Conservation (phyloP, 1,140 invertebrate genomes). For the Bombus terrestris region DNA sequence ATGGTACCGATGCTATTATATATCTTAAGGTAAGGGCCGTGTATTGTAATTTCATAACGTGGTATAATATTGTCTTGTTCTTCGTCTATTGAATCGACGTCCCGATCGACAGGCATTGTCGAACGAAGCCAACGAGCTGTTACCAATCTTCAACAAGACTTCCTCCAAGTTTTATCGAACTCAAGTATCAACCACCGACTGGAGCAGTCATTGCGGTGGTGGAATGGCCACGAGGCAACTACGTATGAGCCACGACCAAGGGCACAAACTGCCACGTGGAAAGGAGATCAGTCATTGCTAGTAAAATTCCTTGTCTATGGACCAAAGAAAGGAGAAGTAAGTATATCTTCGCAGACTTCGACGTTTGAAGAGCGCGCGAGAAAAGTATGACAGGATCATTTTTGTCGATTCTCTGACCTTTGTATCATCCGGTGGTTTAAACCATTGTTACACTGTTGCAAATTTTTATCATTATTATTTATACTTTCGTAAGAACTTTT, state of each 20-base stretch:
- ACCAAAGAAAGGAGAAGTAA: conserved; percentile 37
- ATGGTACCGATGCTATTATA: conserved; percentile 97
- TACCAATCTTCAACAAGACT: conserved; percentile 98
- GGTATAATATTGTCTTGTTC: not conserved
- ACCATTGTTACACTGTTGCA: not conserved
- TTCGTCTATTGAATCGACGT: not conserved
- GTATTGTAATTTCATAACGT: not conserved
- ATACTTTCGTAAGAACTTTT: not conserved
- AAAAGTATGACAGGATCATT: not conserved
- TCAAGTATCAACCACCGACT: conserved; percentile 92
- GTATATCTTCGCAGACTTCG: not conserved
- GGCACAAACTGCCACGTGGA: conserved; percentile 75
- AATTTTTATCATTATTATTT: not conserved
- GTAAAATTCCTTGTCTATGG: conserved; percentile 43
- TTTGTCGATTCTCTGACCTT: not conserved
- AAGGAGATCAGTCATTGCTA: conserved; percentile 75
- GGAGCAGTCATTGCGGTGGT: conserved; percentile 86
- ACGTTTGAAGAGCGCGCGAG: not conserved
- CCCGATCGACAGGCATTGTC: conserved; percentile 89
- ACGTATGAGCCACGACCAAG: conserved; percentile 72
- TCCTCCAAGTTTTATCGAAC: conserved; percentile 94
- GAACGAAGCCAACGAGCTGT: conserved; percentile 96
- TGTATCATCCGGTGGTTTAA: not conserved
- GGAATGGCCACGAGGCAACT: conserved; percentile 79
- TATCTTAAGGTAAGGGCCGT: conserved; percentile 93